These are phyloP conservation scores for Hepsetus odoe DNA, from an alignment of 2,113 vertebrate species.

Conservation along the genomic window DNA sequence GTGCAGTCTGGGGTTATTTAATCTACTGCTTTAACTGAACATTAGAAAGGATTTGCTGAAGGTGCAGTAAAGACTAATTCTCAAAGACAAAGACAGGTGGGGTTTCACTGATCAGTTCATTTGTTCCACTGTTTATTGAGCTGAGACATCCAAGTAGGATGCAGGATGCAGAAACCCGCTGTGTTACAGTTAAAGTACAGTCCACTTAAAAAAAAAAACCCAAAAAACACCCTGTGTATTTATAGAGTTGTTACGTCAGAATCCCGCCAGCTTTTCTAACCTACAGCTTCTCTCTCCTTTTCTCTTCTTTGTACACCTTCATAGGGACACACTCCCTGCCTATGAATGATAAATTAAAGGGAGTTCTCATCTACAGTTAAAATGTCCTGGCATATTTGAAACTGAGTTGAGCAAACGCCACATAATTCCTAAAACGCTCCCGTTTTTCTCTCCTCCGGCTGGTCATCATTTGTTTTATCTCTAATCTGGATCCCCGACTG, in stretches of 20 bases:
- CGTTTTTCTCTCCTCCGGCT: background rate
- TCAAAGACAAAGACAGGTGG: constrained; percentile 47
- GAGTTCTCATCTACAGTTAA: too few species aligned
- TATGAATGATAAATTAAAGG: background rate
- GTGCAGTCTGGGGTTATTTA: background rate
- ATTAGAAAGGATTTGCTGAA: background rate
- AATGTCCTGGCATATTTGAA: too few species aligned
- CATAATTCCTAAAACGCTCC: background rate
- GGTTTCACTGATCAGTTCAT: constrained; percentile 26
- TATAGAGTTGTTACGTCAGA: constrained; percentile 66
- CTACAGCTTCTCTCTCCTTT: constrained; percentile 26
- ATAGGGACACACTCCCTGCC: background rate
- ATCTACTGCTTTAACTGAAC: background rate
- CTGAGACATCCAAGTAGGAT: background rate
- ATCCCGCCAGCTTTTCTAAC: constrained; percentile 64
- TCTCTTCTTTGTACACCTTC: background rate
- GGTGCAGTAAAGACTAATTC: constrained; percentile 15
- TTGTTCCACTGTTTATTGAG: constrained; percentile 2
- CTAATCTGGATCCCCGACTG: constrained; percentile 4
- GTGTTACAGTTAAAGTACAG: constrained; percentile 57
- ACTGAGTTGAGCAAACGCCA: too few species aligned
- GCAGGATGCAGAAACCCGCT: constrained; percentile 25
- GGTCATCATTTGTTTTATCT: constrained; percentile 25
- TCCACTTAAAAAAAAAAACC: constrained; percentile 62
- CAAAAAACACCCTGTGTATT: constrained; percentile 67